phyloP scores from a whole-genome alignment of 2,113 vertebrate species.

The Nesogale talazaci region DNA sequence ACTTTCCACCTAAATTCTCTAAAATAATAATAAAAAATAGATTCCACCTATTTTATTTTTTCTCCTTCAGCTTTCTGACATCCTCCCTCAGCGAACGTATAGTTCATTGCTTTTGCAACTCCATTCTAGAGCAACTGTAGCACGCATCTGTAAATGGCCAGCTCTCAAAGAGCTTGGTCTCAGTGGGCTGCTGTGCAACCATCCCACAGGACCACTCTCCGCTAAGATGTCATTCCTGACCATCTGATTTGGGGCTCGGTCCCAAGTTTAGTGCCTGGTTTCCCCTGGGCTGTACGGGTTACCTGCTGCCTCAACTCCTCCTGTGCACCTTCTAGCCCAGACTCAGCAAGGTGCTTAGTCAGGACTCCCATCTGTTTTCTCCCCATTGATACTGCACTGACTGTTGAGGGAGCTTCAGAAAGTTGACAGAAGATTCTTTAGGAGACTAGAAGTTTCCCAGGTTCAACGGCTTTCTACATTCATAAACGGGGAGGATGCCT shows the following conservation, averaged over 20 bases:
- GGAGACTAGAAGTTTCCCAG: no score
- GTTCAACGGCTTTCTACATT: not conserved
- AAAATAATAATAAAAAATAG: not conserved
- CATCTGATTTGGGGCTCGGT: not conserved
- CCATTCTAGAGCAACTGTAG: not conserved
- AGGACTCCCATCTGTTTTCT: no score
- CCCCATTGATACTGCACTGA: no score
- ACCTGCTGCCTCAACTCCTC: no score
- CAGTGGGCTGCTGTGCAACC: rapidly evolving
- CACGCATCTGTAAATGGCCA: not conserved
- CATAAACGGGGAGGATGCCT: not conserved
- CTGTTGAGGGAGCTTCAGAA: no score
- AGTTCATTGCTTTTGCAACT: not conserved
- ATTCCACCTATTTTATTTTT: not conserved
- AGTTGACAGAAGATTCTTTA: not conserved
- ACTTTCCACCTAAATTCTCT: not conserved
- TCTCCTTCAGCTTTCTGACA: not conserved
- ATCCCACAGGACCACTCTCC: not conserved
- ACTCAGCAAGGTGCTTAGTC: no score
- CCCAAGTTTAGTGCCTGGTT: not conserved
- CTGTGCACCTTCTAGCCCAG: no score
- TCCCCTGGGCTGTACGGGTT: no score
- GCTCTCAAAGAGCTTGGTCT: not conserved
- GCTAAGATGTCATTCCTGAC: not conserved
- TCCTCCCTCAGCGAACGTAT: not conserved